A percentile compares a stretch with the other conserved stretches of the same genome.
Conservation (phyloP, 2,888 invertebrate species). For the Chalcosyrphus nemorum region DNA sequence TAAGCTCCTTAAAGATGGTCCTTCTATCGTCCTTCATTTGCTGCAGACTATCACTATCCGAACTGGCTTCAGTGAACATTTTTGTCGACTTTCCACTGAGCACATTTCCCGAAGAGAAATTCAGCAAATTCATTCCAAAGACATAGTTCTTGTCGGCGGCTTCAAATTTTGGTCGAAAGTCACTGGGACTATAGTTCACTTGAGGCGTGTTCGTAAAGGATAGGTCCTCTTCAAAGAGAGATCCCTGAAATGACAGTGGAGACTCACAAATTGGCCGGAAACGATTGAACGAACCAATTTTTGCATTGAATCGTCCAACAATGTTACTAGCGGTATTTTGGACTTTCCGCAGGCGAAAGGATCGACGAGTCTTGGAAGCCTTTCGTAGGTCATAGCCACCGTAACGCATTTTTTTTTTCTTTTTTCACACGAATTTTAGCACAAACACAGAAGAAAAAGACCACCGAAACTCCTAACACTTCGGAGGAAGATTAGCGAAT, state of each 20-base stretch:
- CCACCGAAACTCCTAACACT: constrained; percentile 40
- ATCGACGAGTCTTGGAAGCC: constrained; percentile 78
- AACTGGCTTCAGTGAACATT: constrained; percentile 54
- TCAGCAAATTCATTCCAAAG: constrained; percentile 79
- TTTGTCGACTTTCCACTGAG: constrained; percentile 79
- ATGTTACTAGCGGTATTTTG: constrained; percentile 80
- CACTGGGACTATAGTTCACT: constrained; percentile 76
- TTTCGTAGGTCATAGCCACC: constrained; percentile 81
- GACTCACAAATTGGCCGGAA: constrained; percentile 77
- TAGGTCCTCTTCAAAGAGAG: constrained; percentile 78
- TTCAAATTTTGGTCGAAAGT: constrained; percentile 77
- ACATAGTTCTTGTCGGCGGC: constrained; percentile 76
- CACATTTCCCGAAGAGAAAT: constrained; percentile 78
- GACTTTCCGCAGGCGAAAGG: constrained; percentile 78
- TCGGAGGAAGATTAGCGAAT: constrained; percentile 54
- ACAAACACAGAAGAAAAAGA: constrained; percentile 26
- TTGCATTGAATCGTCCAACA: constrained; percentile 79
- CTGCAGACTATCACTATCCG: constrained; percentile 76
- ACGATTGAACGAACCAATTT: constrained; percentile 77
- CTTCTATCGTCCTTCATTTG: constrained; percentile 77
- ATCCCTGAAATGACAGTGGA: constrained; percentile 80
- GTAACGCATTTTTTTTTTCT: constrained; percentile 79
- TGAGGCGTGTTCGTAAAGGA: constrained; percentile 8
- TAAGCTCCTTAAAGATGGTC: constrained; percentile 78
- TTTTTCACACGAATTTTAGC: too few species aligned